Evolutionary conservation across 2,797 vertebrate genomes (phyloP).

Genomic region (Molothrus ater): DNA sequence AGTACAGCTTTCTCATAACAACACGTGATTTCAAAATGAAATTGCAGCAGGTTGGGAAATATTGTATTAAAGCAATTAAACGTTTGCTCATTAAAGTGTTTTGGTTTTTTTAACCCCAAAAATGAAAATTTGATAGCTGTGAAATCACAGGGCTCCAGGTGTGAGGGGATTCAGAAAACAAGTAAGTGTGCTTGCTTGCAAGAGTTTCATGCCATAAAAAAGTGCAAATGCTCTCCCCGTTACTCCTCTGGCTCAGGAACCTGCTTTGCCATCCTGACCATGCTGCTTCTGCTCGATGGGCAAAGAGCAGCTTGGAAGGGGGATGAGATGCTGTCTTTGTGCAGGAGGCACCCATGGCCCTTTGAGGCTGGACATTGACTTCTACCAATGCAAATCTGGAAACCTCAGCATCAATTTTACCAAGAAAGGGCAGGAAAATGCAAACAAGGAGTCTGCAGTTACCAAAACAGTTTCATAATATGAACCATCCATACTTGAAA

Average conservation of each 20-base stretch:
- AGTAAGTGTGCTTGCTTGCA: background rate
- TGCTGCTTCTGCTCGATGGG: accelerated
- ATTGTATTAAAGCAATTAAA: conserved; percentile 24
- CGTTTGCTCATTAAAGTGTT: background rate
- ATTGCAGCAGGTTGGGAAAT: conserved; percentile 36
- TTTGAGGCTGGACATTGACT: background rate
- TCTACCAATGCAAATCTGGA: background rate
- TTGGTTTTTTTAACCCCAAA: background rate
- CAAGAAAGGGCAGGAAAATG: background rate
- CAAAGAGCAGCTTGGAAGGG: background rate
- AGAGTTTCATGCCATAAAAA: background rate
- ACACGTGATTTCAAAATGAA: background rate
- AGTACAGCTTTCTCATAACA: conserved; percentile 4
- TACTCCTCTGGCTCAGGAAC: background rate
- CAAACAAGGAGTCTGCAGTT: background rate
- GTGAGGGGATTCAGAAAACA: background rate
- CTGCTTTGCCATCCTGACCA: background rate
- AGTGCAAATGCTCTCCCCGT: background rate
- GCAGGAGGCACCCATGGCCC: background rate
- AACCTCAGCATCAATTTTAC: background rate
- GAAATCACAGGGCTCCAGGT: background rate
- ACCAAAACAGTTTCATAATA: background rate
- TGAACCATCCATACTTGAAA: background rate
- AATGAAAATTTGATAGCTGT: background rate
- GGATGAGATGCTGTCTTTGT: background rate